These are phyloP conservation scores for Athripsodes cinereus DNA, from an alignment of 2,888 invertebrate genomes.

Conservation along the genomic window DNA sequence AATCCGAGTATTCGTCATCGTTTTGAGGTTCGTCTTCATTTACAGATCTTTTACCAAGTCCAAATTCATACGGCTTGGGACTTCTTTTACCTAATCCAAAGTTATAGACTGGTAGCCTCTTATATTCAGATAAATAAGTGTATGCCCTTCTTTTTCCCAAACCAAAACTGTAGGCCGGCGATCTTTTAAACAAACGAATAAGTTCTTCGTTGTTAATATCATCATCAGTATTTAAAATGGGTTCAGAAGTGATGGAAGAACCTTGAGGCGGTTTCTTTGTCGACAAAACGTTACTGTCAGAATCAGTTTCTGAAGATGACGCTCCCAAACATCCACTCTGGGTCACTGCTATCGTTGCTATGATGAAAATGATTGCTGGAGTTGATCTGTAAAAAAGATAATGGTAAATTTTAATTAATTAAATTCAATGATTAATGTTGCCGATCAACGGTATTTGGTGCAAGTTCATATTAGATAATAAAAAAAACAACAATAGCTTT, in stretches of 20 bases:
- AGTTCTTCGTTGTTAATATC: not conserved
- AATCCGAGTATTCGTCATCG: not conserved
- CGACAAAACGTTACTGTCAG: not conserved
- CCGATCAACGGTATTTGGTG: too few species aligned
- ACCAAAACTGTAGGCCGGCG: conserved; percentile 51
- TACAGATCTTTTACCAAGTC: conserved; percentile 38
- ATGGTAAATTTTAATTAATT: too few species aligned
- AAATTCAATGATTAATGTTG: too few species aligned
- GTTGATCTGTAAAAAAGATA: not conserved
- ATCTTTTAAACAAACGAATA: conserved; percentile 30
- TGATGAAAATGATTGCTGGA: not conserved
- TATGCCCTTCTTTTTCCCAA: conserved; percentile 49
- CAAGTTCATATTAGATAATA: too few species aligned
- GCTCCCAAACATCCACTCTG: not conserved
- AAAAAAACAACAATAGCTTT: too few species aligned
- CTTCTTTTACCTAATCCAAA: conserved; percentile 56
- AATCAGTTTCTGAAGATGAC: not conserved
- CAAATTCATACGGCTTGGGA: conserved; percentile 44
- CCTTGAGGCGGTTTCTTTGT: not conserved
- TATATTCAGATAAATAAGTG: conserved; percentile 59
- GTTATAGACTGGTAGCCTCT: conserved; percentile 53
- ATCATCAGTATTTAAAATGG: not conserved
- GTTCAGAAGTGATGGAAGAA: not conserved
- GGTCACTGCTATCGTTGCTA: not conserved
- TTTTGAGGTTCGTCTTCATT: not conserved